Percentiles rank a stretch among this genome's conserved stretches.
These are phyloP conservation scores for Congeria kusceri DNA, from an alignment of 2,888 invertebrate species.

Conservation along the genomic window DNA sequence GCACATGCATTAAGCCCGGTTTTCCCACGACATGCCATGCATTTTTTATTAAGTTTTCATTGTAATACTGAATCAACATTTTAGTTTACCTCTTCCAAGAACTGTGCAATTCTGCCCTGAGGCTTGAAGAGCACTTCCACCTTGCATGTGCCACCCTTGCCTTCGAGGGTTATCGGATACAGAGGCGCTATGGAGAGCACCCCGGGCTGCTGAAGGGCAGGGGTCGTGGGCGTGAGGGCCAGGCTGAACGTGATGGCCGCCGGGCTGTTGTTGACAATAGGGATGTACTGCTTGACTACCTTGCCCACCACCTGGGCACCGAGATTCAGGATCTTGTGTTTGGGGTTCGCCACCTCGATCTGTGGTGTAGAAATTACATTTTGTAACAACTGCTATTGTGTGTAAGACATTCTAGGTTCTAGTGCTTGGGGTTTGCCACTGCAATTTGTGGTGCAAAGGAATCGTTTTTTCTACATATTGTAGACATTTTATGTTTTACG, in stretches of 20 bases:
- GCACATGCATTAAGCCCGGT: too few relatives aligned
- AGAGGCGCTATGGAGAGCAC: slow-evolving; percentile 79
- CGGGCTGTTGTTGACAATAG: slow-evolving; percentile 84
- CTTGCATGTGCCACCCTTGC: slow-evolving; percentile 81
- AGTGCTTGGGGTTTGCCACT: too few relatives aligned
- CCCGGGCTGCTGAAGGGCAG: slow-evolving; percentile 78
- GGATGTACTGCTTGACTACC: slow-evolving; percentile 77
- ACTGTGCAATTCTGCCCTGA: slow-evolving; percentile 82
- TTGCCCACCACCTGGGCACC: slow-evolving; percentile 83
- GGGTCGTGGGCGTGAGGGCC: slow-evolving; percentile 80
- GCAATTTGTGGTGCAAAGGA: too few relatives aligned
- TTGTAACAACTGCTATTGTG: not conserved
- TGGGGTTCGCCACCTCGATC: slow-evolving; percentile 84
- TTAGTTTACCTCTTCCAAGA: slow-evolving; percentile 85
- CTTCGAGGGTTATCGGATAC: slow-evolving; percentile 79
- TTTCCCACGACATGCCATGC: too few relatives aligned
- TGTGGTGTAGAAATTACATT: slow-evolving; percentile 49
- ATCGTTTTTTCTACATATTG: too few relatives aligned
- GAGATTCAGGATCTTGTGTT: slow-evolving; percentile 83
- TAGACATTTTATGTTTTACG: too few relatives aligned
- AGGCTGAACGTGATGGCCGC: slow-evolving; percentile 83
- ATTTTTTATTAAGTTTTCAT: too few relatives aligned
- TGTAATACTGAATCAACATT: too few relatives aligned
- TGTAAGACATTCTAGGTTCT: not conserved
- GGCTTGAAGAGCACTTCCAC: slow-evolving; percentile 84